These are phyloP conservation scores for Amblyteles armatorius DNA, from an alignment of 2,888 invertebrate genomes.

Conservation along the genomic window DNA sequence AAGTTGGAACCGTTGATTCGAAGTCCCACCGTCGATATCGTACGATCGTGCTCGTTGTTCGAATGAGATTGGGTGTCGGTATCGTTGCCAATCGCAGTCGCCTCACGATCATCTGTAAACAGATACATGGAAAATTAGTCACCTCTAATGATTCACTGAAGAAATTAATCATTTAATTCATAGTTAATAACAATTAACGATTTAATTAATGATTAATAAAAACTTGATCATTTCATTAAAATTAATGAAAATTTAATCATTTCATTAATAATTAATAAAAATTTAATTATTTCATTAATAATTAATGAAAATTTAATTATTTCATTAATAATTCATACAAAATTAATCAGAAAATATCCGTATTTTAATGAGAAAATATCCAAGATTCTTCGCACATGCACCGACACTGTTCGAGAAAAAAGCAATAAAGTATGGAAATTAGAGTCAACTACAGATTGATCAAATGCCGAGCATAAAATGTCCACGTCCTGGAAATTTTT, in stretches of 20 bases:
- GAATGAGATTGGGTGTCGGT: conserved; percentile 17
- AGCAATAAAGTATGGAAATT: no score
- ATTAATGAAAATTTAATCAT: no score
- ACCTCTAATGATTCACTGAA: background rate
- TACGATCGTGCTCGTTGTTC: conserved; percentile 14
- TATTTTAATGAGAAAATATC: no score
- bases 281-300: no score
- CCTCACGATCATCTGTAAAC: conserved; percentile 49
- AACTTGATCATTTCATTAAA: background rate
- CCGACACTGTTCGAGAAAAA: no score
- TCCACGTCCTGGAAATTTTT: no score
- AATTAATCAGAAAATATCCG: background rate
- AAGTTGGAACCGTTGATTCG: conserved; percentile 39
- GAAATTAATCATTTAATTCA: no score
- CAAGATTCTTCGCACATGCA: no score
- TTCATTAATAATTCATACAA: background rate
- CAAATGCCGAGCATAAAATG: no score
- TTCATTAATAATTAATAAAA: background rate
- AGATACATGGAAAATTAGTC: background rate
- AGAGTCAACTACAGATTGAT: no score
- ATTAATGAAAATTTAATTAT: no score
- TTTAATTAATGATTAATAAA: background rate
- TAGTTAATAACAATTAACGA: no score
- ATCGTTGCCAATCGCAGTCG: background rate
- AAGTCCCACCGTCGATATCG: conserved; percentile 11